Evolutionary conservation across 2,797 vertebrate genomes (phyloP).

Genomic region (Rhincodon typus): DNA sequence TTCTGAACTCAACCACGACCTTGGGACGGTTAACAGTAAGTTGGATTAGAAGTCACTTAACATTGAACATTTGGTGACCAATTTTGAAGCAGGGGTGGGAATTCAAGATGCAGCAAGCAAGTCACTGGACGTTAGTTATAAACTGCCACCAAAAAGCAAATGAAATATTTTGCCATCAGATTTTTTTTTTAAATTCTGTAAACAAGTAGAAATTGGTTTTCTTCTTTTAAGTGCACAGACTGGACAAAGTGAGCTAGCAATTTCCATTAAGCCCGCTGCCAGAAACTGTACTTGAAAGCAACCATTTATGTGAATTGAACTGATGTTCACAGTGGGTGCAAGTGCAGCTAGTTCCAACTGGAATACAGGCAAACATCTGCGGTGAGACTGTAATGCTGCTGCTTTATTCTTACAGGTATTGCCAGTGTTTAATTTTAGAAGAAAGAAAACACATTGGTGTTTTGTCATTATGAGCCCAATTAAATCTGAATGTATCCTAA

Average conservation of each 20-base stretch:
- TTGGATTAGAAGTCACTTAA: conserved; percentile 77
- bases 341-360: background rate
- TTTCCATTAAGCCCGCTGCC: background rate
- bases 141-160: background rate
- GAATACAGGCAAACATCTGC: background rate
- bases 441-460: background rate
- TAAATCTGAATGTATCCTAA: background rate
- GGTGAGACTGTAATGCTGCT: too few relatives aligned
- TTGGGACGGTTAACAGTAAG: conserved; percentile 73
- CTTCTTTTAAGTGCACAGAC: background rate
- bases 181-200: background rate
- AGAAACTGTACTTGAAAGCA: background rate
- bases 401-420: background rate
- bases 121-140: background rate
- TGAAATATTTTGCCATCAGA: background rate
- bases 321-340: background rate
- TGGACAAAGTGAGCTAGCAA: background rate
- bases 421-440: background rate
- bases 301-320: background rate
- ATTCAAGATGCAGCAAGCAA: background rate
- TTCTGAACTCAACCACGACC: conserved; percentile 75
- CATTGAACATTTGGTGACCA: conserved; percentile 47
- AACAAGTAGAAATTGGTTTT: background rate
- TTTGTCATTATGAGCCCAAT: background rate
- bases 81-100: background rate